These are phyloP conservation scores for Nymphalis polychloros DNA, from an alignment of 2,888 invertebrate genomes.

Conservation along the genomic window DNA sequence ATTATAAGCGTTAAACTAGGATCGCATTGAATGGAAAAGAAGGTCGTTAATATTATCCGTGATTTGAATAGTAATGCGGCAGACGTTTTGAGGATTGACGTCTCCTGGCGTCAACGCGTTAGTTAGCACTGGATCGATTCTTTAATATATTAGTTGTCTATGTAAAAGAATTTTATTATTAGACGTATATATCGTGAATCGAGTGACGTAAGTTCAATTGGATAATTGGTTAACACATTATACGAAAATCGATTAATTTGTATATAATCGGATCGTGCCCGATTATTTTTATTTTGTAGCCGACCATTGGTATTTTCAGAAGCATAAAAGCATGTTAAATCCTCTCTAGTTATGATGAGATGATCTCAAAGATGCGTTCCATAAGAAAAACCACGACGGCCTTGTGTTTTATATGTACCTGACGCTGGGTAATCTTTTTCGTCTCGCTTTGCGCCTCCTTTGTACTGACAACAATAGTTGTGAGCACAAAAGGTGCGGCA, in stretches of 20 bases:
- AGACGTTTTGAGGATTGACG: conserved; percentile 8
- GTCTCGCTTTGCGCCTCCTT: conserved; percentile 37
- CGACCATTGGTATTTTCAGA: too few species aligned
- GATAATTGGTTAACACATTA: too few species aligned
- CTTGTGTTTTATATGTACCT: conserved; percentile 31
- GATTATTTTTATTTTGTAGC: too few species aligned
- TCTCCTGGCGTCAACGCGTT: background rate
- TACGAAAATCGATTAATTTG: too few species aligned
- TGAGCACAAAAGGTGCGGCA: conserved; percentile 26
- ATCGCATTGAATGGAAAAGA: conserved; percentile 57
- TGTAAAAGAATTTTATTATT: too few species aligned
- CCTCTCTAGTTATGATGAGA: too few species aligned
- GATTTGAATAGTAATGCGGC: conserved; percentile 49
- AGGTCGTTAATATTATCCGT: conserved; percentile 58
- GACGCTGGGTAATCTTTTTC: conserved; percentile 26
- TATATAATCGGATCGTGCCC: too few species aligned
- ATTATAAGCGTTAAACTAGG: conserved; percentile 38
- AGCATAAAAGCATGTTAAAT: too few species aligned
- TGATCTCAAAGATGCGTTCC: conserved; percentile 18
- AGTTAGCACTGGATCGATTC: conserved; percentile 1
- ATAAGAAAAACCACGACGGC: conserved; percentile 30
- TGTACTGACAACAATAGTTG: conserved; percentile 32
- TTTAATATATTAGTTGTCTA: background rate
- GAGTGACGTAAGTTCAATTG: too few species aligned
- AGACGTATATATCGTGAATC: background rate